Percentiles rank a stretch among this genome's conserved stretches.
Evolutionary conservation across 1,140 invertebrate genomes (phyloP).

Genomic region (Atta colombica): DNA sequence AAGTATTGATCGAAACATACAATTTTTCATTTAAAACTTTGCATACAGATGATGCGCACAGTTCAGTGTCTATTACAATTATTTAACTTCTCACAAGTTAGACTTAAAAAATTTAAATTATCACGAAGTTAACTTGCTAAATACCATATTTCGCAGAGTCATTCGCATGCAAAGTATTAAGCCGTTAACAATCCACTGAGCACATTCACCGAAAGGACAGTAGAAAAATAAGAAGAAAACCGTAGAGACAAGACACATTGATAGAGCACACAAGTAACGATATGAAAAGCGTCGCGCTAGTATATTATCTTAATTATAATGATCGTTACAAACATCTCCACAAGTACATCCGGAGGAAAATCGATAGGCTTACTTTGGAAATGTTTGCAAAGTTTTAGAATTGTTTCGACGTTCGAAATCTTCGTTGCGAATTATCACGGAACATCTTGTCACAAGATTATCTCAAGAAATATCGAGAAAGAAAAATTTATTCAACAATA

Average conservation of each 20-base stretch:
- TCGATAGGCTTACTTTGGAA: slow-evolving; percentile 78
- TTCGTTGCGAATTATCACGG: slow-evolving; percentile 20
- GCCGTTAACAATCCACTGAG: neutral
- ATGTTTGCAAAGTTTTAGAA: slow-evolving; percentile 82
- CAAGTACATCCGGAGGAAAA: slow-evolving; percentile 33
- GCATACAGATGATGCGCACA: neutral
- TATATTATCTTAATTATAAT: slow-evolving; percentile 78
- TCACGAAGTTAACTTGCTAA: neutral
- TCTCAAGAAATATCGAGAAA: neutral
- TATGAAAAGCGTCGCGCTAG: slow-evolving; percentile 53
- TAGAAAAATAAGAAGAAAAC: slow-evolving; percentile 34
- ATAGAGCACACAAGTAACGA: slow-evolving; percentile 16
- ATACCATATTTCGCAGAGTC: neutral
- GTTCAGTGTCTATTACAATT: neutral
- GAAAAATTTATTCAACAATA: neutral
- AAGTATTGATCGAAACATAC: slow-evolving; percentile 6
- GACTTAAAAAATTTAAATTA: slow-evolving; percentile 12
- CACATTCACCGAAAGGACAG: slow-evolving; percentile 14
- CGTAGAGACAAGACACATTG: neutral
- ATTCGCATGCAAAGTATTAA: slow-evolving; percentile 5
- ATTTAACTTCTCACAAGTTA: slow-evolving; percentile 16
- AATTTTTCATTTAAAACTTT: slow-evolving; percentile 13
- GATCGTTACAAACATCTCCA: slow-evolving; percentile 85
- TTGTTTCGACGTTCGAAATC: neutral
- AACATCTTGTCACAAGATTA: neutral